A percentile compares a stretch with the other conserved stretches of the same genome.
Evolutionary conservation across 92 coral and sea anemone species (phyloP).

Genomic region (Virgularia gustaviana): DNA sequence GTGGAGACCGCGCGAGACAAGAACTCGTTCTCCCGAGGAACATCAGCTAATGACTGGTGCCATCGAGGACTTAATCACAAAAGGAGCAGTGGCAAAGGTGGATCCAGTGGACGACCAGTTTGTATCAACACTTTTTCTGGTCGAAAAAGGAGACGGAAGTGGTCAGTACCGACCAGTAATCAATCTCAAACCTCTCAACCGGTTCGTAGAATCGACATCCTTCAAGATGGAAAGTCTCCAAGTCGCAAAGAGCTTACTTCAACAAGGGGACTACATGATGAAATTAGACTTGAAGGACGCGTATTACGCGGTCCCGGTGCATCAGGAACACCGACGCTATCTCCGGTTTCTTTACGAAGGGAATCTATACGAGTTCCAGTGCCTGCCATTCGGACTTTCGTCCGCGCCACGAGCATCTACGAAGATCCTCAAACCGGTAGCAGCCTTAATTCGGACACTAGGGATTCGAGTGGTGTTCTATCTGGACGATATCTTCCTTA

Average conservation of each 20-base stretch:
- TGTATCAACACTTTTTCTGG: conserved; percentile 25
- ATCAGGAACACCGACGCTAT: not conserved
- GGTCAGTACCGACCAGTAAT: conserved; percentile 3
- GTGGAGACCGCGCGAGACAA: conserved; percentile 50
- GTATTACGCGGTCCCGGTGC: conserved; percentile 9
- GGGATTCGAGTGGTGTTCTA: conserved; percentile 19
- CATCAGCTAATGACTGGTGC: conserved; percentile 37
- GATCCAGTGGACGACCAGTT: conserved; percentile 37
- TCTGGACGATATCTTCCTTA: conserved; percentile 13
- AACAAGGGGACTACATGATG: conserved; percentile 40
- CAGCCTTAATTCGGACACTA: not conserved
- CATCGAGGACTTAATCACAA: conserved; percentile 34
- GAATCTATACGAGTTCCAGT: conserved; percentile 8
- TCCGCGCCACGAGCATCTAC: conserved; percentile 13
- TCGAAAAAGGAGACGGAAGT: conserved; percentile 48
- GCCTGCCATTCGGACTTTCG: conserved; percentile 24
- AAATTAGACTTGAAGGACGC: conserved; percentile 11
- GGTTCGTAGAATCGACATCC: conserved; percentile 43
- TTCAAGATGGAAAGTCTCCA: conserved; percentile 58
- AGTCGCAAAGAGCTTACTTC: conserved; percentile 35
- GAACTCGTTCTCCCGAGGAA: conserved; percentile 21
- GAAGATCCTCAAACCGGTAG: conserved; percentile 17
- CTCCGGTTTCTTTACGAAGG: not conserved
- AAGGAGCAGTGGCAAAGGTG: conserved; percentile 28
- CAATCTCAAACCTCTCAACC: conserved; percentile 37